Conservation (phyloP, 2,888 invertebrate genomes). For the Brenthis daphne region DNA sequence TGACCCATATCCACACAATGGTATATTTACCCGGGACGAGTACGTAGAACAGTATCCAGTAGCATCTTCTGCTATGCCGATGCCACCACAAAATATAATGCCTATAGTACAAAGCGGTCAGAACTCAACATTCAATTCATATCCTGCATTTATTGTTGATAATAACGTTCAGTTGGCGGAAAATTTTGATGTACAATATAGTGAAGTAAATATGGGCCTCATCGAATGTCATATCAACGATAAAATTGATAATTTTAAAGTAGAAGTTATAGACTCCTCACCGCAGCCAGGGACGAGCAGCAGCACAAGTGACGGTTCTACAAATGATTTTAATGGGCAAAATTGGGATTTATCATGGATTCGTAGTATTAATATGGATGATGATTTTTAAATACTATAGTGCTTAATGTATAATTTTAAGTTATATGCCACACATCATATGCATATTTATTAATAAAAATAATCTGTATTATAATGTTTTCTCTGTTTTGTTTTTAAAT, state of each 20-base stretch:
- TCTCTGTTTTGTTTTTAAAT: neutral
- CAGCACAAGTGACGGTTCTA: conserved; percentile 34
- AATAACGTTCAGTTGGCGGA: conserved; percentile 34
- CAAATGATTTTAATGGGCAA: conserved; percentile 44
- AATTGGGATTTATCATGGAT: conserved; percentile 67
- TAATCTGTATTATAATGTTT: neutral
- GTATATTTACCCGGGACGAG: conserved; percentile 45
- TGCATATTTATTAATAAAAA: neutral
- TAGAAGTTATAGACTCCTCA: conserved; percentile 30
- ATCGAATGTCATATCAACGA: conserved; percentile 40
- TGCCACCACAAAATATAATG: conserved; percentile 35
- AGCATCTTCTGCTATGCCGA: conserved; percentile 40
- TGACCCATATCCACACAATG: conserved; percentile 47
- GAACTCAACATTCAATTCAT: conserved; percentile 40
- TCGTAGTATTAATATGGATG: conserved; percentile 52
- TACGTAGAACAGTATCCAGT: conserved; percentile 51
- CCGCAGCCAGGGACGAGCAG: conserved; percentile 35
- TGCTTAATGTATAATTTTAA: neutral
- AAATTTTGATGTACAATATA: conserved; percentile 44
- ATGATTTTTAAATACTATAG: conserved; percentile 46
- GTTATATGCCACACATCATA: neutral
- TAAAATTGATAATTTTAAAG: conserved; percentile 29
- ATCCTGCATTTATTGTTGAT: conserved; percentile 44
- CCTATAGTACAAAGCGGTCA: conserved; percentile 38
- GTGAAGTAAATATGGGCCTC: conserved; percentile 45